Evolutionary conservation across 2,113 vertebrate species (phyloP), one percentile per base, ranked within the genome.

Genomic region (Ceratotherium simum): DNA sequence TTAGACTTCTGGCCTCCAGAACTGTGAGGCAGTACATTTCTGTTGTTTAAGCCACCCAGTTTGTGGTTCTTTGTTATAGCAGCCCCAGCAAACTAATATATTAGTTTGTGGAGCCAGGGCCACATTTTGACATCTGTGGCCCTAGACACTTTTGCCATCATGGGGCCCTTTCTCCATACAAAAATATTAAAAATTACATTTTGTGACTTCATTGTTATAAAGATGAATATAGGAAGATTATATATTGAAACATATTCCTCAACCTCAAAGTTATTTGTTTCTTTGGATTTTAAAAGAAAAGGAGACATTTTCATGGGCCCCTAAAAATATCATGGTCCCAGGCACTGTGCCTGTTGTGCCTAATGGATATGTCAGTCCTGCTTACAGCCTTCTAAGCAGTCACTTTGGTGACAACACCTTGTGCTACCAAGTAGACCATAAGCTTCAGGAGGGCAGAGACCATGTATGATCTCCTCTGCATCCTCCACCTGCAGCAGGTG

Each of bases 121-220:
- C 36, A 86, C 31, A 86, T 60, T 92, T 96, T 70, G 29, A 67
- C 4, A 9, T 78, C 48, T n/a, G 17, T 78, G 54, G 29, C 25
- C 62, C 20, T 89, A 73, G 18, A 93, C 31, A 80, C 2, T 95
- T 90, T 67, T 91, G 18, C 27, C 8, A n/a, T 88, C n/a, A n/a
- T 56, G 39, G 42, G 36, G 18, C 10, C 17, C 8, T 51, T 93
- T 36, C n/a, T 84, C 39, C 76, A 64, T 27, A 84, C 8, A 93
- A 87, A 90, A 96, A 58, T 58, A 88, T 56, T 75, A 31, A 89
- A 48, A 89, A 95, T 42, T 56, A 21, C n/a, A 70, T 62, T 95
- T 93, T 87, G 76, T 60, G 39, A 79, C 16, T 76, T 95, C 29
- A 46, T 64, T n/a, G 9, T 75, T 67, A 96, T 90, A 73, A 90